These are phyloP conservation scores for Typhlichthys eigenmanni DNA, from an alignment of 2,797 vertebrate genomes.

Conservation along the genomic window DNA sequence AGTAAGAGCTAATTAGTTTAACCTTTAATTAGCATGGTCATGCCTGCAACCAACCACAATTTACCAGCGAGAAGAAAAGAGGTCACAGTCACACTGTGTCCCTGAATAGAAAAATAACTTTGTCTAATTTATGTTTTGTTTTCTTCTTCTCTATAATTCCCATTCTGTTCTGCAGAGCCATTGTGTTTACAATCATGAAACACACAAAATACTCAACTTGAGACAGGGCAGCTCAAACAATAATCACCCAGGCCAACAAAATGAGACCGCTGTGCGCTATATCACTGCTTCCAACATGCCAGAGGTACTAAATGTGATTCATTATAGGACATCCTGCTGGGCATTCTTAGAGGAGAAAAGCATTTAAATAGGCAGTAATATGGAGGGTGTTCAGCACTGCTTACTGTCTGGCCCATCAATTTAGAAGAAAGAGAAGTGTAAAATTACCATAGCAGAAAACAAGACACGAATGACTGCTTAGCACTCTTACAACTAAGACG, in stretches of 20 bases:
- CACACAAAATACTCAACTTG: constrained; percentile 15
- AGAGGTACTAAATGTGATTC: constrained; percentile 64
- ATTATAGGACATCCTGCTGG: constrained; percentile 54
- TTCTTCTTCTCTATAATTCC: constrained; percentile 13
- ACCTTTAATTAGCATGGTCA: constrained; percentile 78
- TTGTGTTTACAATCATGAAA: constrained; percentile 26
- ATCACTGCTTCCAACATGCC: constrained; percentile 53
- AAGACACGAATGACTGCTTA: constrained; percentile 30
- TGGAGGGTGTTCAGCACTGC: constrained; percentile 13
- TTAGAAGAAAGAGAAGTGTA: constrained; percentile 26
- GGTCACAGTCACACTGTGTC: constrained; percentile 48
- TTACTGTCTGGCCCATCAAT: constrained; percentile 34
- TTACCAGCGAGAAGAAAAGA: constrained; percentile 70
- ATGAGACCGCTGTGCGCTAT: constrained; percentile 54
- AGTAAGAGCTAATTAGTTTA: constrained; percentile 80
- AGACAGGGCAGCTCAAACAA: constrained; percentile 40
- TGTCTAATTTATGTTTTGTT: constrained; percentile 48
- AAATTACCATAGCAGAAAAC: constrained; percentile 19
- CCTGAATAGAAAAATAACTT: constrained; percentile 26
- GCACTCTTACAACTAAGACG: constrained; percentile 37
- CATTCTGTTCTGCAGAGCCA: constrained; percentile 32
- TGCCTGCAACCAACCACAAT: constrained; percentile 62
- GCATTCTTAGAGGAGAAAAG: constrained; percentile 47
- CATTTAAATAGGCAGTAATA: constrained; percentile 29
- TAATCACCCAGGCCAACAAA: constrained; percentile 43